Base-by-base conservation (phyloP, 2,797 vertebrate species). In the Gymnodraco acuticeps region DNA sequence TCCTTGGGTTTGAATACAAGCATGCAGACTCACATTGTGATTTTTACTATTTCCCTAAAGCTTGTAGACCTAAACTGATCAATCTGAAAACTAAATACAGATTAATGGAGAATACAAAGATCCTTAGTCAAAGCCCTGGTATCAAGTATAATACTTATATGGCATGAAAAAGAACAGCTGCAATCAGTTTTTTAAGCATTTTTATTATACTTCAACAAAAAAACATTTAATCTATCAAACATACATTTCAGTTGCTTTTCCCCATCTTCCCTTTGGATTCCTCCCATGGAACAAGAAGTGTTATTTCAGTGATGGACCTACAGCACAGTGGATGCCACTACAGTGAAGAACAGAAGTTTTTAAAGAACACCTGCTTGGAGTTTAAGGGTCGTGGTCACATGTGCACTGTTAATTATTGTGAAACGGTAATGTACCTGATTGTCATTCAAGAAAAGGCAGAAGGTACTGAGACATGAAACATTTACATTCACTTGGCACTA, bases 281-380 rank as follows among this genome's bases (percentile, higher is more conserved):
- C 51, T 78, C 48, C 45, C 17, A 72, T 19, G n/a, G 23, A 70
- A 60, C 23, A 72, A 58, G 66, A 41, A 53, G 12, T 46, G 19
- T 66, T 3, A 10, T 0, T 54, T 81, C 87, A 88, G 87, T 87
- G 85, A 83, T 61, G 77, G 77, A 80, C 20, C 75, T 86, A 87
- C 78, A 74, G 78, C 80, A 83, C 83, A 93, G 86, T 91, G 82
- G 61, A 65, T 69, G 70, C 13, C 74, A 66, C 59, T 63, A n/a
- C 8, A 54, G 71, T 58, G 41, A 59, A 1, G 13, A 77, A 42
- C 31, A 64, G 8, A 75, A 17, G 46, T 8, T 4, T 45, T 4
- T 45, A 15, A 33, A 48, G n/a, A 41, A 15, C 5, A 20, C 54
- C 56, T 5, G 31, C 52, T 56, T 1, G 2, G 10, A n/a, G 23